Conservation (phyloP, 1,140 invertebrate species). For the Polypedilum vanderplanki region DNA sequence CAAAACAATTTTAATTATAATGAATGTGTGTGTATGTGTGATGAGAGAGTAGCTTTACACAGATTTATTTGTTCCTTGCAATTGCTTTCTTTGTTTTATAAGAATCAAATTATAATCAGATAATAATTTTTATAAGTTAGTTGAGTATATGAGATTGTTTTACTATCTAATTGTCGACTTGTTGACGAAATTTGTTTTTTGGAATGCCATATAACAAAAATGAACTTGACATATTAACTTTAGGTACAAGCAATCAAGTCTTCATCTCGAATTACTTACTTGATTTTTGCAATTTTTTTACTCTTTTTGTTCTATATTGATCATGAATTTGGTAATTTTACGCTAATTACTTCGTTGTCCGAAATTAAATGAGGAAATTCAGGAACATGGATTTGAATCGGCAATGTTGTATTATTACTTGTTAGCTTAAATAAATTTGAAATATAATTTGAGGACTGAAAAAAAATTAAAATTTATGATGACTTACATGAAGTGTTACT, state of each 20-base stretch:
- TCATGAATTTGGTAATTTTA: constrained; percentile 15
- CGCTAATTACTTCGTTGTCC: background rate
- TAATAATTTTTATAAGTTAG: no score
- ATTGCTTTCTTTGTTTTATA: no score
- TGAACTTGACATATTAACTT: background rate
- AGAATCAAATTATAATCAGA: no score
- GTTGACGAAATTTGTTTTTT: background rate
- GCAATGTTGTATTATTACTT: background rate
- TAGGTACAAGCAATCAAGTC: background rate
- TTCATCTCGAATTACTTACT: background rate
- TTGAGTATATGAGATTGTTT: background rate
- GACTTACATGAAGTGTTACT: constrained; percentile 19
- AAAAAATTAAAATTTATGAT: background rate
- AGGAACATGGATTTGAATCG: constrained; percentile 7
- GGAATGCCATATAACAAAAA: background rate
- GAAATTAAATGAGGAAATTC: background rate
- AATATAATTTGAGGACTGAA: background rate
- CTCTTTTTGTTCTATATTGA: background rate
- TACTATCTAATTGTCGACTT: background rate
- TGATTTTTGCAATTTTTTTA: background rate
- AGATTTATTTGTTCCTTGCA: no score
- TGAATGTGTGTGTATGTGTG: no score
- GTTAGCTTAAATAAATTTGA: background rate
- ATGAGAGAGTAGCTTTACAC: no score
- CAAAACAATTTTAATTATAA: no score